Conservation (phyloP, 2,888 invertebrate genomes). For the Drosophila infuscata region DNA sequence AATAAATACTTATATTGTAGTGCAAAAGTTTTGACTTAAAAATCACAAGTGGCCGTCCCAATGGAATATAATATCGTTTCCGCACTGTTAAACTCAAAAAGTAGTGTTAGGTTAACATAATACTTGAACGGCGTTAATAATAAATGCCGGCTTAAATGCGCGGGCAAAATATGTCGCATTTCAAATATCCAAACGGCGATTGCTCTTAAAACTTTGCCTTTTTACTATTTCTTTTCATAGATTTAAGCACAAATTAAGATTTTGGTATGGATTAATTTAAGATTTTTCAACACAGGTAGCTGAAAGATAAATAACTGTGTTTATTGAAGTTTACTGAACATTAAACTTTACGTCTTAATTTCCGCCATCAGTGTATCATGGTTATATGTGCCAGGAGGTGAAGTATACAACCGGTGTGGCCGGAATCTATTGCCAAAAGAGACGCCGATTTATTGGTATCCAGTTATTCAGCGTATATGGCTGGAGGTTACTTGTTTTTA, state of each 20-base stretch:
- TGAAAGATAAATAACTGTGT: background rate
- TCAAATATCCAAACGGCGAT: background rate
- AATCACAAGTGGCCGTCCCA: background rate
- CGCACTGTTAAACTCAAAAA: background rate
- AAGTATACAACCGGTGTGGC: background rate
- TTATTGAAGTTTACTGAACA: background rate
- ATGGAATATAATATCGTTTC: background rate
- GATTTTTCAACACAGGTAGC: background rate
- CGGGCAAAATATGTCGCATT: background rate
- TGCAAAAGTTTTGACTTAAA: too few relatives aligned
- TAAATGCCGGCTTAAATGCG: constrained; percentile 13
- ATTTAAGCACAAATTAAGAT: background rate
- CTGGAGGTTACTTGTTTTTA: background rate
- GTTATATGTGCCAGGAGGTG: background rate
- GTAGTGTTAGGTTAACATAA: constrained; percentile 16
- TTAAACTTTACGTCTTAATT: background rate
- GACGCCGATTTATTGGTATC: background rate
- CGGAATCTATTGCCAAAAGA: background rate
- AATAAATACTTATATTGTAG: background rate
- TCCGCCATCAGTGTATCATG: background rate
- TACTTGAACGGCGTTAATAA: constrained; percentile 11
- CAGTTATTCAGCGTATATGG: background rate
- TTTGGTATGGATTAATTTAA: background rate
- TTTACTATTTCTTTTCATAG: background rate
- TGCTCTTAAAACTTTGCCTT: background rate